These are phyloP conservation scores for Sinelater perroti DNA, from an alignment of 2,888 invertebrate species.

Conservation along the genomic window DNA sequence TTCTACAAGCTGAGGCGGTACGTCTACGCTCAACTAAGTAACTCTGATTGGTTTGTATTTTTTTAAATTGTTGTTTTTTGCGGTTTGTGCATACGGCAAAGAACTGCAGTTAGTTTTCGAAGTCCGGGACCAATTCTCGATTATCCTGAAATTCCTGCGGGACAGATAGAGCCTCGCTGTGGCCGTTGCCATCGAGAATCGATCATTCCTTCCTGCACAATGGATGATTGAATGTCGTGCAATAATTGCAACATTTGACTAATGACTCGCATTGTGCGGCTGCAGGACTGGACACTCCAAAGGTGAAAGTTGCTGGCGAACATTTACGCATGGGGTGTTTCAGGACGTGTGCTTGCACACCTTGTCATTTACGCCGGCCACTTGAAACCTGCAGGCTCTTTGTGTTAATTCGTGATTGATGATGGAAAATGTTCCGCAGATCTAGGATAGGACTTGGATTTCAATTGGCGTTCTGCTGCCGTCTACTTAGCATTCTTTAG, in stretches of 20 bases:
- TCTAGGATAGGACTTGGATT: background rate
- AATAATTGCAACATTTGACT: constrained; percentile 31
- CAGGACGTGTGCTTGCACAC: constrained; percentile 11
- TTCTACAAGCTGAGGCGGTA: too few relatives aligned
- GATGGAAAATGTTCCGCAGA: background rate
- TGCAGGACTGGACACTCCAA: constrained; percentile 8
- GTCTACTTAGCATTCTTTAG: too few relatives aligned
- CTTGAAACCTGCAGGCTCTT: constrained; percentile 1
- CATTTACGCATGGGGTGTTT: constrained; percentile 27
- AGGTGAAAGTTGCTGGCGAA: constrained; percentile 22
- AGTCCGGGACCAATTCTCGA: too few relatives aligned
- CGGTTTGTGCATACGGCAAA: too few relatives aligned
- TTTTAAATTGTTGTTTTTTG: too few relatives aligned
- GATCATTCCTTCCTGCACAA: constrained; percentile 29
- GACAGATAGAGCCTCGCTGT: constrained; percentile 22
- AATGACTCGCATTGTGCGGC: constrained; percentile 27
- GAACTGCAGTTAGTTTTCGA: too few relatives aligned
- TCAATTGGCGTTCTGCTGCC: background rate
- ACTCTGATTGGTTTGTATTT: too few relatives aligned
- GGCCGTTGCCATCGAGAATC: constrained; percentile 18
- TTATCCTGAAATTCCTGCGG: constrained; percentile 13
- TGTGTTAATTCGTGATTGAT: constrained; percentile 1
- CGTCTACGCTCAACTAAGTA: too few relatives aligned
- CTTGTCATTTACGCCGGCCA: constrained; percentile 7
- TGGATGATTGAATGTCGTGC: constrained; percentile 31